Evolutionary conservation across 2,797 vertebrate genomes (phyloP), one percentile per base, ranked within the genome.

Genomic region (Myripristis jacobus): DNA sequence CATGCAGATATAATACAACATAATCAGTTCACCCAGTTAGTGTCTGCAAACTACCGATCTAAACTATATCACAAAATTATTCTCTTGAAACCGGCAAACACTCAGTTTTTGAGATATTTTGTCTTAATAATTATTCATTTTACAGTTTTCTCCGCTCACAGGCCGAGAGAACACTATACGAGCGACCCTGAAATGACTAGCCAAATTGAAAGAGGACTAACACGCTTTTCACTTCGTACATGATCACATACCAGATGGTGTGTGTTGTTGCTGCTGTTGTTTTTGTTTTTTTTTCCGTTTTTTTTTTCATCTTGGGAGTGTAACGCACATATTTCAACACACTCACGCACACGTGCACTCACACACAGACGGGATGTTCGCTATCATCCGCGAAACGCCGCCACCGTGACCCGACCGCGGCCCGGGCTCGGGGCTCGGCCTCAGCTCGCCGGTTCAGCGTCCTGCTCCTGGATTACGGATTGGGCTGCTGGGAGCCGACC

Each of bases 1-100:
- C 94, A 95, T 95, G 94, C 94, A 95, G 92, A 93, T 95, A 95
- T 94, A 95, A 90, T 94, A 94, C 94, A 95, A 94, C 93, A 93
- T 88, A 93, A 92, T 93, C 93, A 92, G 91, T 90, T 94, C 92
- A 94, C 91, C 91, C 92, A 90, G 90, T 94, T 94, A 92, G 93
- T 94, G 92, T 93, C 92, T 93, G 94, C 87, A 92, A 94, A 93
- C 94, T 95, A 95, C 92, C 90, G 74, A 80, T 93, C 94, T 95
- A 95, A 93, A 92, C 93, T 94, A 94, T 92, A 93, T 92, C 94
- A 95, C 93, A 93, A 94, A 93, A 91, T 83, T 64, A 92, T 94
- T 93, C 89, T 92, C 91, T 90, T 88, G 89, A 92, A 93, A 92
- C 90, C 89, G 77, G 91, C 90, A 89, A 92, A 93, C 92, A 93